Evolutionary conservation across 2,888 invertebrate species (phyloP).

Genomic region (Amorpha juglandis): DNA sequence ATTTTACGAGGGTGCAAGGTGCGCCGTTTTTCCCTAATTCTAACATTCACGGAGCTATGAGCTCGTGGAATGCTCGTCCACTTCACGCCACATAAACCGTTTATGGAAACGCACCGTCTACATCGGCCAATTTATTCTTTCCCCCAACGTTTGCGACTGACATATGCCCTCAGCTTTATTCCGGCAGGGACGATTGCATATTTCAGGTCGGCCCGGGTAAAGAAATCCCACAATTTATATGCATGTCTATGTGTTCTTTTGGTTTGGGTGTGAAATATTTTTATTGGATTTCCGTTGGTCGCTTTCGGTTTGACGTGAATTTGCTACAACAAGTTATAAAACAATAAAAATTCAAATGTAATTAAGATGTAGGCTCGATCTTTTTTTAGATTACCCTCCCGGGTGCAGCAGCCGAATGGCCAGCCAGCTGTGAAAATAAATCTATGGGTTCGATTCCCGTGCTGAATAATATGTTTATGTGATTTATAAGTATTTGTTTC

Average conservation of each 20-base stretch:
- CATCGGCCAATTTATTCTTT: slow-evolving; percentile 53
- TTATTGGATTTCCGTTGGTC: background rate
- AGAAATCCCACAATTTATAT: slow-evolving; percentile 21
- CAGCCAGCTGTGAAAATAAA: too few relatives aligned
- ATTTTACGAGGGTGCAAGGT: slow-evolving; percentile 24
- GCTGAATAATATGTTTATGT: too few relatives aligned
- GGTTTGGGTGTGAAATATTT: slow-evolving; percentile 10
- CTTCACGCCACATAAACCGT: slow-evolving; percentile 75
- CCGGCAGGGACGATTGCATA: slow-evolving; percentile 44
- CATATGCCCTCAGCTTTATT: slow-evolving; percentile 51
- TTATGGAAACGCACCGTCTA: slow-evolving; percentile 65
- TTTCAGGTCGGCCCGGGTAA: slow-evolving; percentile 31
- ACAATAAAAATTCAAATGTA: background rate
- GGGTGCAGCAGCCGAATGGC: too few relatives aligned
- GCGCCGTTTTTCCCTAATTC: slow-evolving; percentile 45
- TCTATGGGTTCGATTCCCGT: too few relatives aligned
- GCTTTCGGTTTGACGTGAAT: background rate
- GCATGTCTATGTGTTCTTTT: slow-evolving; percentile 8
- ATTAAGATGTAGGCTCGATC: too few relatives aligned
- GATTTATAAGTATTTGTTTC: too few relatives aligned
- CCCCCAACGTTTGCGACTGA: slow-evolving; percentile 42
- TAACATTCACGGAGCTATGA: slow-evolving; percentile 45
- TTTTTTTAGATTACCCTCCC: too few relatives aligned
- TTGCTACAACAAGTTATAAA: background rate
- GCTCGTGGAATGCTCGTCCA: slow-evolving; percentile 53